phyloP scores from a whole-genome alignment of 2,888 invertebrate genomes.

The Synergus itoensis region DNA sequence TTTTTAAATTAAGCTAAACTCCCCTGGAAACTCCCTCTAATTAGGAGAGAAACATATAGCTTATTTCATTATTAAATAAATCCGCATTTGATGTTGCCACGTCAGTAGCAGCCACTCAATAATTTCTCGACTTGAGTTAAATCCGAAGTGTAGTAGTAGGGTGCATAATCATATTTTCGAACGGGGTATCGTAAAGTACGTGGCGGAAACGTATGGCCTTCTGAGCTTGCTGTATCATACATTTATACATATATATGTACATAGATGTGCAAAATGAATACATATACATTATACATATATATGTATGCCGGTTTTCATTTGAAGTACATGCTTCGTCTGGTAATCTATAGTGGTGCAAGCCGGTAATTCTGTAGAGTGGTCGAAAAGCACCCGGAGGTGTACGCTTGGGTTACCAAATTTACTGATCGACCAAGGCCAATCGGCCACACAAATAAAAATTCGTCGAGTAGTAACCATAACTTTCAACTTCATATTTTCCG shows the following conservation, averaged over 20 bases:
- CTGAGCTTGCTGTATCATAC: background rate
- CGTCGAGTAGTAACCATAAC: constrained; percentile 24
- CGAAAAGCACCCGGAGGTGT: constrained; percentile 49
- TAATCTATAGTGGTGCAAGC: constrained; percentile 53
- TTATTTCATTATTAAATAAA: constrained; percentile 12
- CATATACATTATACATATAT: background rate
- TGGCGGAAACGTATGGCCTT: constrained; percentile 24
- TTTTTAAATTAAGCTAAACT: no score
- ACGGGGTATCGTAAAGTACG: constrained; percentile 39
- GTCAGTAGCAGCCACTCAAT: constrained; percentile 45
- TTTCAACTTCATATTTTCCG: constrained; percentile 23
- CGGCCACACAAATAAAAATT: constrained; percentile 24
- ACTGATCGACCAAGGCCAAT: constrained; percentile 47
- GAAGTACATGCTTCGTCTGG: constrained; percentile 39
- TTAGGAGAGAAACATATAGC: no score
- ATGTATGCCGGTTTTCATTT: background rate
- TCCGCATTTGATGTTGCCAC: constrained; percentile 5
- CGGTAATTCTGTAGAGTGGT: constrained; percentile 56
- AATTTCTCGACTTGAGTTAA: constrained; percentile 46
- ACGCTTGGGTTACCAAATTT: constrained; percentile 41
- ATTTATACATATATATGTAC: background rate
- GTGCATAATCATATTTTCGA: constrained; percentile 54
- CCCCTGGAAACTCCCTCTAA: no score
- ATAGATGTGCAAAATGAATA: background rate
- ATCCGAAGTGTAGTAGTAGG: constrained; percentile 10